Evolutionary conservation across 2,113 vertebrate species (phyloP).

Genomic region (Oxyura jamaicensis): DNA sequence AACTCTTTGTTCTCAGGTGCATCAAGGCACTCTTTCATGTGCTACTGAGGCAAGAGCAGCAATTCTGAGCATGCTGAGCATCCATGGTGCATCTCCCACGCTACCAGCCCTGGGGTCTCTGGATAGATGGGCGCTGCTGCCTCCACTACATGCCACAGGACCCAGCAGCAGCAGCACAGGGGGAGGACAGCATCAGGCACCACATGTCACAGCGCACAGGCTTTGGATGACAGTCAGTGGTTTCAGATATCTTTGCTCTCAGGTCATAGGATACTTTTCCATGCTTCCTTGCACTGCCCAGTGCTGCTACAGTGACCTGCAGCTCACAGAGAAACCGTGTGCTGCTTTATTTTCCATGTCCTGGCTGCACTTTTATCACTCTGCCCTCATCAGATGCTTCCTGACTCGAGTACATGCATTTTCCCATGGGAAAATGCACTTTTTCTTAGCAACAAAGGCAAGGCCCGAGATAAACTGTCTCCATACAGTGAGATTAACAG

Average conservation of each 20-base stretch:
- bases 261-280: neutral
- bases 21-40: neutral
- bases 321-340: neutral
- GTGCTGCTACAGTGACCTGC: neutral
- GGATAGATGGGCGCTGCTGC: neutral
- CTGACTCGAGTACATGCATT: neutral
- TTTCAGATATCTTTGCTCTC: neutral
- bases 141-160: rapidly evolving
- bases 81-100: rapidly evolving
- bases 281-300: neutral
- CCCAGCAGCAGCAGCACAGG: neutral
- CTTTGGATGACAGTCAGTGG: neutral
- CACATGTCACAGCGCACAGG: neutral
- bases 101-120: neutral
- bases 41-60: neutral
- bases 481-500: slow-evolving; percentile 6
- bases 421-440: neutral
- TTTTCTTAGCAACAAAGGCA: slow-evolving; percentile 19
- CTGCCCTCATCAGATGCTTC: neutral
- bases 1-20: slow-evolving; percentile 3
- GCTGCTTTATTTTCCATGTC: neutral
- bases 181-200: neutral
- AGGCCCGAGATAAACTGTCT: slow-evolving; percentile 39
- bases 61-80: neutral
- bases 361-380: neutral